These are phyloP conservation scores for Piscicola geometra DNA, from an alignment of 2,888 invertebrate genomes.

Conservation along the genomic window DNA sequence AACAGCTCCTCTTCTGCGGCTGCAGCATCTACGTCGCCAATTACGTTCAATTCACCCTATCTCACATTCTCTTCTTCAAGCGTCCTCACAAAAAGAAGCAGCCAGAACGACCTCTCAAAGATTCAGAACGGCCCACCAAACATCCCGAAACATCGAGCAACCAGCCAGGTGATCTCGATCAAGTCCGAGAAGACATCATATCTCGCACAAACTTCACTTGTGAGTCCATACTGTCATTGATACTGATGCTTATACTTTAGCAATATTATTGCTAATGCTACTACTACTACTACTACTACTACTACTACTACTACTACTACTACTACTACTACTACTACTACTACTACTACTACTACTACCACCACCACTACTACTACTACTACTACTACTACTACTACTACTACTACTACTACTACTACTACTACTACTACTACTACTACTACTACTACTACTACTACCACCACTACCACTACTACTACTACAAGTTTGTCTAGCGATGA, in stretches of 20 bases:
- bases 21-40: background rate
- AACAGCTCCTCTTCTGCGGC: conserved; percentile 5
- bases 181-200: too few species aligned
- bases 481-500: background rate
- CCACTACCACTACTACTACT: background rate
- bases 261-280: background rate
- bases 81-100: too few species aligned
- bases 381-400: conserved; percentile 22
- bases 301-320: background rate
- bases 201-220: too few species aligned
- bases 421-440: too few species aligned
- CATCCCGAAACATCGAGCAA: background rate
- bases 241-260: background rate
- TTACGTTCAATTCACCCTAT: background rate
- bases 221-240: background rate
- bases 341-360: conserved; percentile 27
- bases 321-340: conserved; percentile 26
- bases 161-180: too few species aligned
- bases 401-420: conserved; percentile 3
- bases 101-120: too few species aligned
- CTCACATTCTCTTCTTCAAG: background rate
- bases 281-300: background rate
- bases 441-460: background rate
- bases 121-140: background rate
- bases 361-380: conserved; percentile 18